phyloP scores from a whole-genome alignment of 2,888 invertebrate species.

The Drosophila mulleri region DNA sequence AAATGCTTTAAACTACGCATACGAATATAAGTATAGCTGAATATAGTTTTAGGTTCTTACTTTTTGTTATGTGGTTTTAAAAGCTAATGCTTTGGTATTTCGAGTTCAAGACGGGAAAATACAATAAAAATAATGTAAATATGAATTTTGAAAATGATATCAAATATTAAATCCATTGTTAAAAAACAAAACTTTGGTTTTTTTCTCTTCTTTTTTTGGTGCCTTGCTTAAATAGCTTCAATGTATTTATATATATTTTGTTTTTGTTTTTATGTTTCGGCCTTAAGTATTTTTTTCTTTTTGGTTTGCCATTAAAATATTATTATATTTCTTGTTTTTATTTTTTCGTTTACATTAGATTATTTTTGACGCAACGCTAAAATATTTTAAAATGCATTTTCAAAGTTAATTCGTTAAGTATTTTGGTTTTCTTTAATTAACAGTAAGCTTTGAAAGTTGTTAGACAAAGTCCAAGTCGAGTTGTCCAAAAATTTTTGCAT shows the following conservation, averaged over 20 bases:
- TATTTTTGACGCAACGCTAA: slow-evolving; percentile 70
- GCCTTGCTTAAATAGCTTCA: slow-evolving; percentile 49
- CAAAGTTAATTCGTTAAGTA: slow-evolving; percentile 67
- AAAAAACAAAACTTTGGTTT: slow-evolving; percentile 18
- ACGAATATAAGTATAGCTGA: slow-evolving; percentile 75
- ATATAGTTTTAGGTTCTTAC: slow-evolving; percentile 56
- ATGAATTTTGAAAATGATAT: not conserved
- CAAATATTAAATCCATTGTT: slow-evolving; percentile 1
- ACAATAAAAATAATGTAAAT: slow-evolving; percentile 3
- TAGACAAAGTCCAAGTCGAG: slow-evolving; percentile 60
- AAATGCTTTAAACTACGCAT: slow-evolving; percentile 82
- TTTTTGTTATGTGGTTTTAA: slow-evolving; percentile 12
- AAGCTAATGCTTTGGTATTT: slow-evolving; percentile 49
- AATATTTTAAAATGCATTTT: slow-evolving; percentile 82
- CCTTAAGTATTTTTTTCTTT: slow-evolving; percentile 50
- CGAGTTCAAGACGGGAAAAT: slow-evolving; percentile 32
- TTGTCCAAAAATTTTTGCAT: slow-evolving; percentile 63
- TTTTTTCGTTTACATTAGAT: slow-evolving; percentile 34
- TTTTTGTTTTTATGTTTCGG: slow-evolving; percentile 11
- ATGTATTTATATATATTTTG: slow-evolving; percentile 43
- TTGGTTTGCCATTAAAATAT: slow-evolving; percentile 48
- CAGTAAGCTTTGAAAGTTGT: slow-evolving; percentile 64
- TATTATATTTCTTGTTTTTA: slow-evolving; percentile 16
- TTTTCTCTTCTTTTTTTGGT: slow-evolving; percentile 8
- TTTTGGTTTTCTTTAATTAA: slow-evolving; percentile 25